A percentile compares a stretch with the other conserved stretches of the same genome.
These are phyloP conservation scores for Cyphomyrmex costatus DNA, from an alignment of 1,140 invertebrate species.

Conservation along the genomic window DNA sequence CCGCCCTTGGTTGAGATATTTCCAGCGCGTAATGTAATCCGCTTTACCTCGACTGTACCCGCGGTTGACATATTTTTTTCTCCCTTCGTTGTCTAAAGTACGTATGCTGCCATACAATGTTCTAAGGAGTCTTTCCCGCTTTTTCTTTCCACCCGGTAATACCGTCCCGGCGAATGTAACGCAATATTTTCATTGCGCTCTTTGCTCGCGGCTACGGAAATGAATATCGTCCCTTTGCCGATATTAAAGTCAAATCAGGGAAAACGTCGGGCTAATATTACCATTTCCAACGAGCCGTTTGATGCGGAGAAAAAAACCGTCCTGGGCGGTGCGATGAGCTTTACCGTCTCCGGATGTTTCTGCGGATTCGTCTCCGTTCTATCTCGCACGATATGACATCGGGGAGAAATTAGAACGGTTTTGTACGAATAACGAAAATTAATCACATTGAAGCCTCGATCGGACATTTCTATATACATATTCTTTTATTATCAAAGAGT, in stretches of 20 bases:
- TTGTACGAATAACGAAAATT: not conserved
- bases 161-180: slow-evolving; percentile 68
- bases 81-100: slow-evolving; percentile 45
- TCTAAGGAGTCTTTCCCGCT: slow-evolving; percentile 53
- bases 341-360: not conserved
- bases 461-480: not conserved
- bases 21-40: slow-evolving; percentile 63
- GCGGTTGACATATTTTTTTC: slow-evolving; percentile 59
- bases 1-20: slow-evolving; percentile 44
- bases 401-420: slow-evolving; percentile 32
- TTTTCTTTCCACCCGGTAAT: slow-evolving; percentile 60
- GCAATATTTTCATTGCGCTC: slow-evolving; percentile 74
- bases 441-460: not conserved
- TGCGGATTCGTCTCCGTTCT: slow-evolving; percentile 40
- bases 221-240: slow-evolving; percentile 68
- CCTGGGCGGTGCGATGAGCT: not conserved
- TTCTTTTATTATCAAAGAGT: not conserved
- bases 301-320: slow-evolving; percentile 37
- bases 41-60: slow-evolving; percentile 54
- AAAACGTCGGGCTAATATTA: slow-evolving; percentile 76
- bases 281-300: slow-evolving; percentile 58
- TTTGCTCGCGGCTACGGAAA: slow-evolving; percentile 65
- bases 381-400: slow-evolving; percentile 5
- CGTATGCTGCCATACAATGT: slow-evolving; percentile 61
- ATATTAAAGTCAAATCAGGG: slow-evolving; percentile 77